phyloP scores from a whole-genome alignment of 2,797 vertebrate genomes.

The Perodicticus potto region DNA sequence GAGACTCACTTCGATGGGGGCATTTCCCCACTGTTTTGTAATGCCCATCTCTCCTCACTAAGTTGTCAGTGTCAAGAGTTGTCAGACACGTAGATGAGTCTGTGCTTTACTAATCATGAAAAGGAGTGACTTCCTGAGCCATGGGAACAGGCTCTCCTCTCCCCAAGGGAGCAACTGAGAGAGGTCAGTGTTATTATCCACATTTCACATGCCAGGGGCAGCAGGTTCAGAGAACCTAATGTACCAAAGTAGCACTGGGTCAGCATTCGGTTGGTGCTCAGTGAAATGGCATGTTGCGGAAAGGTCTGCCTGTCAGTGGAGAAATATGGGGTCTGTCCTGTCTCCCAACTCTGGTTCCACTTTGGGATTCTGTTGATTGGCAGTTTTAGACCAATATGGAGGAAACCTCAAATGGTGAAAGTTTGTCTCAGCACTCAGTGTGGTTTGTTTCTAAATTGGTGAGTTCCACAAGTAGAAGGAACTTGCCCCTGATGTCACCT shows the following conservation, averaged over 20 bases:
- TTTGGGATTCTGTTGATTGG: background rate
- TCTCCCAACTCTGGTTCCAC: background rate
- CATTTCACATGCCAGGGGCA: fast-evolving
- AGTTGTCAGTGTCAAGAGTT: background rate
- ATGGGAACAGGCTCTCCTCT: background rate
- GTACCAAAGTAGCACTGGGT: background rate
- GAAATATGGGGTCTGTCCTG: fast-evolving
- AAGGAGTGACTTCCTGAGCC: background rate
- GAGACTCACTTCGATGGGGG: background rate
- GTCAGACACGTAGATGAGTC: background rate
- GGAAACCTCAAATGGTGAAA: background rate
- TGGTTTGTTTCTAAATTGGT: background rate
- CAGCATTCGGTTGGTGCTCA: background rate
- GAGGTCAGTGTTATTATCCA: background rate
- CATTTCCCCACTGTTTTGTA: background rate
- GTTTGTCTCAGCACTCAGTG: background rate
- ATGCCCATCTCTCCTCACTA: too few species aligned
- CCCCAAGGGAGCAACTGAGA: fast-evolving
- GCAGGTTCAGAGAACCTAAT: background rate
- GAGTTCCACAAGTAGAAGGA: background rate
- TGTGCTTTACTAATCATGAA: background rate
- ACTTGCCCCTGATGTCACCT: background rate
- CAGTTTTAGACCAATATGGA: background rate
- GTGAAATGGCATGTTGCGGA: background rate
- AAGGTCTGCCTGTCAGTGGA: background rate